These are phyloP conservation scores for Athene cunicularia DNA, from an alignment of 2,113 vertebrate genomes.

Conservation along the genomic window DNA sequence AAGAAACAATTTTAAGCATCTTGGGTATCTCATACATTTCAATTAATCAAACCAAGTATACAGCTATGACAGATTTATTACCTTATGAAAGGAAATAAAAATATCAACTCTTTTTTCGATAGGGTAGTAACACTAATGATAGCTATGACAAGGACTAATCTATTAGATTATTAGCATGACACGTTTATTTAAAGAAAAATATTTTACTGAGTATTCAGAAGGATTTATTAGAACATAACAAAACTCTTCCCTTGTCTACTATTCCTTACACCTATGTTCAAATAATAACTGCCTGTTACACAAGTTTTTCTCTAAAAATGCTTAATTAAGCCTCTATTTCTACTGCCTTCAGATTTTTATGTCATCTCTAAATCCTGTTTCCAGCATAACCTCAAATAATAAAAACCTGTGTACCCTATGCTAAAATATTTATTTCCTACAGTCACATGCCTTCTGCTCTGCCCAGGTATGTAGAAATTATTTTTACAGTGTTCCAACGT, in stretches of 20 bases:
- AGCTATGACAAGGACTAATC: background rate
- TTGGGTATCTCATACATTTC: background rate
- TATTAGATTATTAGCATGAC: background rate
- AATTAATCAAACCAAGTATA: background rate
- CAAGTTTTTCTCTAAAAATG: background rate
- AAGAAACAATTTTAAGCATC: background rate
- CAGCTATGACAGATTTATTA: background rate
- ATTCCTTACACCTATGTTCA: background rate
- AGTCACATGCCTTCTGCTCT: background rate
- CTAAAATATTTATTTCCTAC: background rate
- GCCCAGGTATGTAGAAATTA: background rate
- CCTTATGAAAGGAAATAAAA: background rate
- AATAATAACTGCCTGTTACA: background rate
- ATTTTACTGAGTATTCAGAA: background rate
- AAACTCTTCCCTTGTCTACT: background rate
- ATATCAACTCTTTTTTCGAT: background rate
- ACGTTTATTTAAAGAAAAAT: background rate
- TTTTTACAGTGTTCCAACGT: background rate
- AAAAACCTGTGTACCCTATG: background rate
- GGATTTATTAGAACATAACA: background rate
- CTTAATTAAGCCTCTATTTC: background rate
- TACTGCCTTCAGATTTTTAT: background rate
- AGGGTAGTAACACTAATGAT: background rate
- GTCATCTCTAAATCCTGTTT: background rate
- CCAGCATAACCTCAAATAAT: background rate